phyloP scores from a whole-genome alignment of 2,113 vertebrate species.

The Benitochromis conjunctus region DNA sequence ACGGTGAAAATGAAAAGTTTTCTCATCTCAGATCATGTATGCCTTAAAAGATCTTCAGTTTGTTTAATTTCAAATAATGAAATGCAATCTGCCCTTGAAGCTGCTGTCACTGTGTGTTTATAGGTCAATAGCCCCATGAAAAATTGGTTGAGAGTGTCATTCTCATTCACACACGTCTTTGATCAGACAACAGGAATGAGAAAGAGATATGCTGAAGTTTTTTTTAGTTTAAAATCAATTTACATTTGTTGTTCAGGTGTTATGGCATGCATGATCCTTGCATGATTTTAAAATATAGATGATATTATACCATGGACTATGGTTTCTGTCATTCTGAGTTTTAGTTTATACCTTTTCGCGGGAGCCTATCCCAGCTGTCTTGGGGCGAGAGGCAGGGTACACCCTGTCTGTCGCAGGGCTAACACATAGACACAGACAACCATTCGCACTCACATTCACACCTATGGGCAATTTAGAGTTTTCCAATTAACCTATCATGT shows the following conservation, averaged over 20 bases:
- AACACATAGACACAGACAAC: no score
- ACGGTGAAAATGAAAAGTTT: not conserved
- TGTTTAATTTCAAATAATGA: not conserved
- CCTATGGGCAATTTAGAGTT: no score
- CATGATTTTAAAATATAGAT: not conserved
- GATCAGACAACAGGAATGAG: not conserved
- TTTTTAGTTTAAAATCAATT: not conserved
- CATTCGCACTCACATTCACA: no score
- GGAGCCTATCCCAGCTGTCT: no score
- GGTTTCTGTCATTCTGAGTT: not conserved
- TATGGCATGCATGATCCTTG: not conserved
- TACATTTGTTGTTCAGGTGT: not conserved
- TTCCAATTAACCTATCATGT: no score
- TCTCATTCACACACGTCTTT: not conserved
- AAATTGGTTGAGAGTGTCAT: not conserved
- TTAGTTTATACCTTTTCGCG: not conserved
- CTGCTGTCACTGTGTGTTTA: not conserved
- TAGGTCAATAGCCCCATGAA: not conserved
- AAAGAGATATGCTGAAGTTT: not conserved
- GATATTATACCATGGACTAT: not conserved
- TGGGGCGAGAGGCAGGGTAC: no score
- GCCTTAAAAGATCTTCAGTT: not conserved
- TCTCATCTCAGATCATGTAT: not conserved
- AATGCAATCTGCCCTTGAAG: not conserved
- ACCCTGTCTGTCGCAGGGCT: no score